Evolutionary conservation across 2,888 invertebrate species (phyloP), one percentile per base, ranked within the genome.

Genomic region (Sphaerophoria rueppellii): DNA sequence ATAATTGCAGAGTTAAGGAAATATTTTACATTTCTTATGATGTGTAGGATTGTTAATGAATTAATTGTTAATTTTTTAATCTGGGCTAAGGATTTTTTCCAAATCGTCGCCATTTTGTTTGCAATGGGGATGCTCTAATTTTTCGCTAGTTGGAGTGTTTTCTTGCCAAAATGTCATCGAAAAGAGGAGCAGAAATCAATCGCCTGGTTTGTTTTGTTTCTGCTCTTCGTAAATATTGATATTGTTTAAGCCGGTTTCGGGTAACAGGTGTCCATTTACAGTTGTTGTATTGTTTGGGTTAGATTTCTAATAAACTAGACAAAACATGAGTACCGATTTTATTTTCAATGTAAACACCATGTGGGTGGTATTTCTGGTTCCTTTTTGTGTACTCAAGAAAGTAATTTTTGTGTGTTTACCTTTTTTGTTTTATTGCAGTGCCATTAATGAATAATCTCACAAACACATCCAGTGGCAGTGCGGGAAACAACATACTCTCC

Each of bases 401-500:
- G n/a, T n/a, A n/a, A n/a, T n/a, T n/a, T n/a, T n/a, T n/a, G n/a
- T n/a, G n/a, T 24, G 24, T 24, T 11, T 12, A 43, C 37, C 50
- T 14, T 35, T 6, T 12, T 37, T 35, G 57, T 14, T 61, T 9
- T 6, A 43, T 80, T 80, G 0, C 77, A 88, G 88, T 88, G 86
- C 88, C 88, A 14, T 46, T 88, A 43, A 86, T 88, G 87, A 87
- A 87, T 35, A 87, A 87, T 55, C 82, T 87, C 16, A 16, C 83
- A 12, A 85, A 85, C 46, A 5, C 35, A 34, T 11, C 55, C 11
- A 16, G 35, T 74, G 88, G 88, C 69, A 87, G 88, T 50, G 87
- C 86, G 43, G 88, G 89, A 67, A 89, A 89, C n/a, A 91, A 89
- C 83, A 91, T 91, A 83, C 88, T 92, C 14, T 90, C 90, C 67